Conservation (phyloP, 2,113 vertebrate genomes). For the Progne subis region DNA sequence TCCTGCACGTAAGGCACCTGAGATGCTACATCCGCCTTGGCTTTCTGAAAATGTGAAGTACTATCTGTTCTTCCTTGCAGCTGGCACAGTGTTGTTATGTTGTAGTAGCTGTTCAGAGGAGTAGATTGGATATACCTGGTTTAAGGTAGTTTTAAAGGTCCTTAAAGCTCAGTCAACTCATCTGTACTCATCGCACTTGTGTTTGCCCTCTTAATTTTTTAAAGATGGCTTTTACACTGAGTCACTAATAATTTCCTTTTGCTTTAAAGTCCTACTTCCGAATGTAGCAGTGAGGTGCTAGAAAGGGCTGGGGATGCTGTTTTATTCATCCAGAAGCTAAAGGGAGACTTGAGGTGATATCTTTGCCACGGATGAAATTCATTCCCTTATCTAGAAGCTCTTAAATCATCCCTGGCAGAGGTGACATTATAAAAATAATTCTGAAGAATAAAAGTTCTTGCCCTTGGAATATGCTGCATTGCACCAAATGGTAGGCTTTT, state of each 20-base stretch:
- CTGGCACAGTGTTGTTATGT: rapidly evolving
- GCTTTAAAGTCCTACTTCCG: not conserved
- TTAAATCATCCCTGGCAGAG: conserved; percentile 54
- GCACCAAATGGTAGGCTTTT: not conserved
- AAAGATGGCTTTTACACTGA: not conserved
- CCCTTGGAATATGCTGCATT: conserved; percentile 39
- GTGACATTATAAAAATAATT: conserved; percentile 52
- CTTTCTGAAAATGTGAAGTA: not conserved
- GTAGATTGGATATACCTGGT: not conserved
- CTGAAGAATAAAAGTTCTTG: conserved; percentile 30
- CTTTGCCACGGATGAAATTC: conserved; percentile 34
- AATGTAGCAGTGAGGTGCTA: not conserved
- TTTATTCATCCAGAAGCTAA: not conserved
- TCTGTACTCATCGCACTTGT: not conserved
- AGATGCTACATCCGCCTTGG: not conserved
- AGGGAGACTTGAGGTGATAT: conserved; percentile 9
- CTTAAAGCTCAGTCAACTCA: not conserved
- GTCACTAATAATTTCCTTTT: not conserved
- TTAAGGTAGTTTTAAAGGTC: not conserved
- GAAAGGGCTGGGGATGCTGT: not conserved
- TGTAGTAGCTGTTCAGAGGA: not conserved
- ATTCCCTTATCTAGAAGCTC: conserved; percentile 42
- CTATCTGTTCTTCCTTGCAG: not conserved
- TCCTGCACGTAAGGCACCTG: not conserved
- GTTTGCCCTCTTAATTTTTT: not conserved